Base-by-base conservation (phyloP, 2,888 invertebrate species). In the Meandrusa payeni region DNA sequence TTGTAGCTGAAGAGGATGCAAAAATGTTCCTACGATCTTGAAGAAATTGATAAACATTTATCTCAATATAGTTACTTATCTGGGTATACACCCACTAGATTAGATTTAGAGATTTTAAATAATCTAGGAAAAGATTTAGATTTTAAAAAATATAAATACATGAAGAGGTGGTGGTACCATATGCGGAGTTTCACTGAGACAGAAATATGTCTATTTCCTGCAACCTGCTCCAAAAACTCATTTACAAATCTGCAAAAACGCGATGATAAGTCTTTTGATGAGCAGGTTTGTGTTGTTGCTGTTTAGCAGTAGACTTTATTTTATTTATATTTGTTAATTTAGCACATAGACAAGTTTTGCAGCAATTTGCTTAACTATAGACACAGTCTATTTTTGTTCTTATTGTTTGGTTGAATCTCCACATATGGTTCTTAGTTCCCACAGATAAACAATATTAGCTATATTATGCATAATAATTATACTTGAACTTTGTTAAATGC, bases 121-220 rank as follows among this genome's bases (percentile, higher is more conserved):
- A 61, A 52, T 33, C 64, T 80, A 60, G 67, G 59, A 58, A 60
- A 51, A 29, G 54, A 70, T 41, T 57, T 70, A 54, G 71, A 78
- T 57, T 69, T 86, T 46, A 57, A 68, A 37, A 75, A 74, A 51
- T 89, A 80, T 66, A 67, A 67, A 40, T 69, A 90, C 64, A 64
- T 92, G 52, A 80, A 75, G 62, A 85, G 91, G 72, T 92, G 92
- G 92, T 89, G 85, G 72, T 69, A 78, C 69, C 90, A 91, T 75
- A 89, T 92, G 73, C 69, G 80, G 73, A 91, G 90, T 76, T 92
- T 89, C 73, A 81, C 77, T 64, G 70, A 71, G 50, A 66, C 68
- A 46, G 90, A 91, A 64, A 77, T 79, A 61, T 64, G 62, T 49
- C 60, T 68, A 50, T 90, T 91, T 57, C 73, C 74, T 50, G 61